Base-by-base conservation (phyloP, 1,140 invertebrate genomes). In the Arion vulgaris region DNA sequence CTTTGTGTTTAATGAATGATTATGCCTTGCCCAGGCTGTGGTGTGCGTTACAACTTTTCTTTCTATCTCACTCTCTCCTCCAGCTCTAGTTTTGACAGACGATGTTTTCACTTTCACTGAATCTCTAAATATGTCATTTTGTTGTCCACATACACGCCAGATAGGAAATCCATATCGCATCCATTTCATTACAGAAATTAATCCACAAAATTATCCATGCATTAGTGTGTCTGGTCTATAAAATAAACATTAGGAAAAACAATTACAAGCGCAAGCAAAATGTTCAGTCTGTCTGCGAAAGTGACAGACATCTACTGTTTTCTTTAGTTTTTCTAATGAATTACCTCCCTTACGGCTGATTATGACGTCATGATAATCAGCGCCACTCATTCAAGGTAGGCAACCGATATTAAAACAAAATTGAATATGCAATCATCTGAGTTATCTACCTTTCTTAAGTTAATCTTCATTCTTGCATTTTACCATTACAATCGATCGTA, bases 321-420 rank as follows among this genome's bases (percentile, higher is more conserved):
- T 28, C 7, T n/a, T 26, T 68, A 39, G 36, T 39, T 45, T 72
- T 72, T n/a, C 36, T 13, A 41, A 23, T 41, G 36, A 11, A 76
- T 34, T 76, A 76, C 45, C 19, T 41, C 36, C 74, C 41, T 17
- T 9, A 51, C 0, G 1, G 1, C 39, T 41, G 41, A 11, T 34
- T 5, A 11, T 76, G 76, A 78, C 76, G 76, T 75, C 73, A 75
- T 51, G 45, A 53, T 19, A 1, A 32, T 53, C 73, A 78, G 62
- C 51, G 76, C 53, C 62, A 78, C 76, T 66, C 53, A n/a, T 19
- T 53, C 26, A 53, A 76, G 41, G 74, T 2, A 53, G 41, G 53
- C 53, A 57, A n/a, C 26, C 9, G 53, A n/a, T 57, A 57, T 57
- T 57, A 57, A 57, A 57, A 45, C 41, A 45, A 45, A 5, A 45